phyloP scores from a whole-genome alignment of 1,140 invertebrate species.

The Cydia splendana region DNA sequence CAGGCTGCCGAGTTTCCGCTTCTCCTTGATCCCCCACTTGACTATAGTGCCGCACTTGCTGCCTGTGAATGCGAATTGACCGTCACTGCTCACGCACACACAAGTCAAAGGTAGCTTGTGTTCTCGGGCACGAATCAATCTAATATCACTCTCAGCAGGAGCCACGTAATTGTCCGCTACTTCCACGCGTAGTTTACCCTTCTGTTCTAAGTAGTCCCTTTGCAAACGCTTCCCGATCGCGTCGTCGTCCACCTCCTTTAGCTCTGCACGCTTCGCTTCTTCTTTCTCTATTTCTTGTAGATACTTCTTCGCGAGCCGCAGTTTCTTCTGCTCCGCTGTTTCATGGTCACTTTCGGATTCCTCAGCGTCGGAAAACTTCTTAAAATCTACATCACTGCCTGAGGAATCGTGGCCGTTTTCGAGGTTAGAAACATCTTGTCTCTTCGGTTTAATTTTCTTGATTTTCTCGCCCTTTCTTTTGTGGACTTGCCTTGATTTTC shows the following conservation, averaged over 20 bases:
- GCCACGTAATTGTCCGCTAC: conserved; percentile 85
- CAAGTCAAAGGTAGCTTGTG: conserved; percentile 91
- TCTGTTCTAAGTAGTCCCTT: conserved; percentile 92
- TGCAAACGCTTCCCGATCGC: conserved; percentile 86
- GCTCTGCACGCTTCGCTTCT: conserved; percentile 85
- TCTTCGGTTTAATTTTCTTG: conserved; percentile 65
- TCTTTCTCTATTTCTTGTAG: conserved; percentile 91
- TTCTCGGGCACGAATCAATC: conserved; percentile 83
- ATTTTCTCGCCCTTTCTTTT: conserved; percentile 78
- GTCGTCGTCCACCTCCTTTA: conserved; percentile 84
- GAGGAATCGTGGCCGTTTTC: conserved; percentile 80
- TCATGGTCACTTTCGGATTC: conserved; percentile 86
- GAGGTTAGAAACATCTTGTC: conserved; percentile 73
- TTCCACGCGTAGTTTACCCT: conserved; percentile 87
- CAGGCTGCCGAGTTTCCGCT: conserved; percentile 79
- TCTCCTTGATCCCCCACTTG: conserved; percentile 86
- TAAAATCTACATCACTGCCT: conserved; percentile 73
- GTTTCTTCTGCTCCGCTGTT: conserved; percentile 93
- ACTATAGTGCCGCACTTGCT: conserved; percentile 94
- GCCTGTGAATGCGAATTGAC: conserved; percentile 88
- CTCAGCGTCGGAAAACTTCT: conserved; percentile 79
- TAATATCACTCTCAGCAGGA: conserved; percentile 74
- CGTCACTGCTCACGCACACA: conserved; percentile 88
- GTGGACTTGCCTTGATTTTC: conserved; percentile 79
- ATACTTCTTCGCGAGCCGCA: conserved; percentile 93